A percentile compares a stretch with the other conserved stretches of the same genome.
phyloP scores from a whole-genome alignment of 2,797 vertebrate genomes.

The Micrastur ruficollis region DNA sequence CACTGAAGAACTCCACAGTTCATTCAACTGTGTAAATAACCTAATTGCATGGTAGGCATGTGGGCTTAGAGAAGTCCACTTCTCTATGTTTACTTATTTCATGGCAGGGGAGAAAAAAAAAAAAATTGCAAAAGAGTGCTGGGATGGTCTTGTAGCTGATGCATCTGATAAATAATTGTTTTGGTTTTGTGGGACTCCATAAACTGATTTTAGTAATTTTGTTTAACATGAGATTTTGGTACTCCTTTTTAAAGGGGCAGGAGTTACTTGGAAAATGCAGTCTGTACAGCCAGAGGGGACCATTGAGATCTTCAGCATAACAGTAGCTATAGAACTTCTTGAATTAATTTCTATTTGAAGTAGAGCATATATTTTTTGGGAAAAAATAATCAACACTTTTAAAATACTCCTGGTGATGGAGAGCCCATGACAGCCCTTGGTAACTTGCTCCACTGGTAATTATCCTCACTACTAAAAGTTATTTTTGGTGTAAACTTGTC shows the following conservation, averaged over 20 bases:
- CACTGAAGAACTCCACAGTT: not conserved
- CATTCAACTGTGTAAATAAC: not conserved
- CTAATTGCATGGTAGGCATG: not conserved
- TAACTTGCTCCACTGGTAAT: not conserved
- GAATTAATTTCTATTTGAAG: not conserved
- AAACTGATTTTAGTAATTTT: not conserved
- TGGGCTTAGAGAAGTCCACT: not conserved
- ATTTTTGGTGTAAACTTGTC: slow-evolving; percentile 27
- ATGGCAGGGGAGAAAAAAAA: not conserved
- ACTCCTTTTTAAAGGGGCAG: not conserved
- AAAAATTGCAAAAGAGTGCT: not conserved
- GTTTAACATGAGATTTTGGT: not conserved
- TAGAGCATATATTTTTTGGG: not conserved
- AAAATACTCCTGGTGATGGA: not conserved
- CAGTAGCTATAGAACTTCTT: not conserved
- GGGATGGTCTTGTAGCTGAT: not conserved
- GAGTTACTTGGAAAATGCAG: not conserved
- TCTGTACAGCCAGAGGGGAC: not conserved
- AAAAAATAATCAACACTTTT: not conserved
- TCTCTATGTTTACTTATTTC: not conserved
- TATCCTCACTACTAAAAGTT: slow-evolving; percentile 8
- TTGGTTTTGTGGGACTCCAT: not conserved
- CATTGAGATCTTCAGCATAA: not conserved
- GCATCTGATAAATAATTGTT: not conserved
- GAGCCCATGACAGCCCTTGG: not conserved